Percentiles rank a stretch among this genome's conserved stretches.
Conservation (phyloP, 2,113 vertebrate genomes). For the Litocranius walleri region DNA sequence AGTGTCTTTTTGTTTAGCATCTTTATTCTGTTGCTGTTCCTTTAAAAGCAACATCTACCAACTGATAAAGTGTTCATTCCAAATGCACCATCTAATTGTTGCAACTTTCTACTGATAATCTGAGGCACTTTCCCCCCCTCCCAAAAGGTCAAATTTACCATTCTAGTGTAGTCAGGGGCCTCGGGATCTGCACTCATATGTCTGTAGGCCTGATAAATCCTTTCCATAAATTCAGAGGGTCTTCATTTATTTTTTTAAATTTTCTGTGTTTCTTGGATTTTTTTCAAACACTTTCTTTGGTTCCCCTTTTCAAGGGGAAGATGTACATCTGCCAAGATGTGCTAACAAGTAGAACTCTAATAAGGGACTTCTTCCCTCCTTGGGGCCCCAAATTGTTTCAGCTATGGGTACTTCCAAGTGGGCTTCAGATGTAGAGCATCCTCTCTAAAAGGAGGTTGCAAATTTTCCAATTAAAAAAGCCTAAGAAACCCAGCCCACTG, state of each 20-base stretch:
- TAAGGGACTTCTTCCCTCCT: neutral
- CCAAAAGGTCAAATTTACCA: neutral
- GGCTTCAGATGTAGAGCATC: neutral
- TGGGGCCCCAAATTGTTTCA: neutral
- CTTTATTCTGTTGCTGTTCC: neutral
- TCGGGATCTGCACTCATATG: neutral
- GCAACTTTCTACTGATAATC: too few relatives aligned
- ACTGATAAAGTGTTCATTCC: neutral
- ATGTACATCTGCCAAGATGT: neutral
- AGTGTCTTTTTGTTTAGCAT: neutral
- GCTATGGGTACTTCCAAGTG: neutral
- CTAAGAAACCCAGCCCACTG: neutral
- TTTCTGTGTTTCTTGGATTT: neutral
- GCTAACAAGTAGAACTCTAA: neutral
- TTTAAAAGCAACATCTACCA: neutral
- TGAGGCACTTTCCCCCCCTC: neutral
- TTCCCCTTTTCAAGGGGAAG: neutral
- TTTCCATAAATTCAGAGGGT: neutral
- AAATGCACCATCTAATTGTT: neutral
- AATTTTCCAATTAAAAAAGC: neutral
- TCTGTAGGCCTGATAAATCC: neutral
- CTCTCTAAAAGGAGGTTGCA: neutral
- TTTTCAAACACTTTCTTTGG: neutral
- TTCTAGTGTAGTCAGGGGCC: neutral
- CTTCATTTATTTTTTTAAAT: neutral